A percentile compares a stretch with the other conserved stretches of the same genome.
Conservation (phyloP, 2,888 invertebrate species). For the Drosophila fulvimacula region DNA sequence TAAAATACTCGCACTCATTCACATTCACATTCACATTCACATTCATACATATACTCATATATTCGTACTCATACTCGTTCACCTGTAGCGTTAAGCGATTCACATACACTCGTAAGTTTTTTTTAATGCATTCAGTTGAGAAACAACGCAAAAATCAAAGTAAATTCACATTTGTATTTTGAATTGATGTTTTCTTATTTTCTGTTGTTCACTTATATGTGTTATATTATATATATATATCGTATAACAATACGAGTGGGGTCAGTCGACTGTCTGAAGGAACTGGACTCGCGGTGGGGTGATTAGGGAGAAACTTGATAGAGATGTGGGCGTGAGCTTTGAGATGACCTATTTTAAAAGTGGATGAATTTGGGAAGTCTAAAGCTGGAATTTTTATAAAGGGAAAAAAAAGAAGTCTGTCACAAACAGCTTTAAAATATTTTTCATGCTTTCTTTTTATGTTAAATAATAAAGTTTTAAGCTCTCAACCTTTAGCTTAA, state of each 20-base stretch:
- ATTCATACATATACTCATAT: constrained; percentile 22
- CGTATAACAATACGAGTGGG: no score
- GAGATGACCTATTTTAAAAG: not conserved
- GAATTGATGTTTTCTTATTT: constrained; percentile 8
- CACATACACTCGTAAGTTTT: constrained; percentile 52
- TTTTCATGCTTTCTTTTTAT: no score
- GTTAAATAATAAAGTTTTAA: no score
- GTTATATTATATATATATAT: not conserved
- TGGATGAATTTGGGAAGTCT: not conserved
- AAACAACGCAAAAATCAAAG: constrained; percentile 69
- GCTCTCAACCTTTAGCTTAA: no score
- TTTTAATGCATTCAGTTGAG: constrained; percentile 75
- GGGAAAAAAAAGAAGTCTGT: no score
- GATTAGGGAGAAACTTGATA: no score
- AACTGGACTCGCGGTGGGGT: not conserved
- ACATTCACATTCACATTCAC: constrained; percentile 39
- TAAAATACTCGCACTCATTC: constrained; percentile 39
- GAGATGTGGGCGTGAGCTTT: not conserved
- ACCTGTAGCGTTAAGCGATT: constrained; percentile 70
- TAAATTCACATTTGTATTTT: constrained; percentile 36
- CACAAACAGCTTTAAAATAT: no score
- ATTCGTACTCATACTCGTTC: constrained; percentile 70
- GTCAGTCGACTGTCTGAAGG: not conserved
- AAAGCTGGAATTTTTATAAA: not conserved
- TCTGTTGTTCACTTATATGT: not conserved